Base-by-base conservation (phyloP, 2,113 vertebrate genomes). In the Trogon surrucura region DNA sequence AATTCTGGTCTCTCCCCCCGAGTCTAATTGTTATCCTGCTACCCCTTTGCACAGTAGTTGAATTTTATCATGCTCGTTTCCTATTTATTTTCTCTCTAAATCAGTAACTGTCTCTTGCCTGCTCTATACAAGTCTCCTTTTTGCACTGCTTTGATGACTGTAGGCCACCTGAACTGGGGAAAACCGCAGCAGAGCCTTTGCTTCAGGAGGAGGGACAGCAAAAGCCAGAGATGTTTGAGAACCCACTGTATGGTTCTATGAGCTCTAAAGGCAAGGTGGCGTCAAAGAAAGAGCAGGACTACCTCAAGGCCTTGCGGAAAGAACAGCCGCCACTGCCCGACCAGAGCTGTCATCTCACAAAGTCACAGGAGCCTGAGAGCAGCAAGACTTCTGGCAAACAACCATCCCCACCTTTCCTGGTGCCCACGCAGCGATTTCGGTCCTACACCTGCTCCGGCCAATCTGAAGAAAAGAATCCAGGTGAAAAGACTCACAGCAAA, bases 161-260 rank as follows among this genome's bases (percentile, higher is more conserved):
- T 7, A 98, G 98, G 96, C 83, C 69, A 1, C 10, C 95, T 14
- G 98, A 98, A 2, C 2, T 80, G 53, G 98, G 94, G 48, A 98
- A 98, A 94, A 90, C 7, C 27, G 4, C 18, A 1, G 58, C 34
- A 5, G 98, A 98, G 7, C 36, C 93, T 41, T 48, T 60, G 73
- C 78, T 92, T 9, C 92, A 57, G 53, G 99, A 98, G 32, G 98
- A 98, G 16, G 95, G 84, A 4, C 96, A 91, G 60, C 69, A 92
- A 5, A 97, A 91, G 85, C 97, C 98, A 0, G 99, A 99, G 97
- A 99, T 99, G 99, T 99, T 99, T 18, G 99, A 99, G 83, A 99
- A 99, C 95, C 99, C 99, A 0, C 98, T 99, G 7, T 99, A 99
- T 0, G 99, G 98, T 29, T 98, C 98, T 5, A 98, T 98, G 98